These are phyloP conservation scores for Thymelicus acteon DNA, from an alignment of 2,888 invertebrate genomes.

Conservation along the genomic window DNA sequence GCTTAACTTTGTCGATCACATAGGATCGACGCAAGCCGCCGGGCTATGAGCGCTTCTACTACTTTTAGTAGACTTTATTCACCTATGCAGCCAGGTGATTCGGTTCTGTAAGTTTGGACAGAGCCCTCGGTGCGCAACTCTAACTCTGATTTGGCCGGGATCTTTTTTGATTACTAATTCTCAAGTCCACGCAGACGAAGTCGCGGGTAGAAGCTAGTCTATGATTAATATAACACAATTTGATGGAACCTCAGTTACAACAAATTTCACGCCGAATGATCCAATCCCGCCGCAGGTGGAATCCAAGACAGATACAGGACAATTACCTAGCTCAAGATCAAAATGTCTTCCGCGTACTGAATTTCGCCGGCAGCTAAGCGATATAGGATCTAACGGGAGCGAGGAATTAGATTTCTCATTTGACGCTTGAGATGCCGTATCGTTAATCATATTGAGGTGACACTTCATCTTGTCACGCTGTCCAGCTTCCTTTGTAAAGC, in stretches of 20 bases:
- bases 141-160: too few relatives aligned
- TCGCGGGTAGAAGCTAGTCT: too few relatives aligned
- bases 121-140: too few relatives aligned
- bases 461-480: constrained; percentile 77
- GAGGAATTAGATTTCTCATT: constrained; percentile 80
- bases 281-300: constrained; percentile 32
- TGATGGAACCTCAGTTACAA: constrained; percentile 19
- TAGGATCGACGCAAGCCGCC: too few relatives aligned
- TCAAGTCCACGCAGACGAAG: too few relatives aligned
- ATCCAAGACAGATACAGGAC: constrained; percentile 33
- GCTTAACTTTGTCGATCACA: too few relatives aligned
- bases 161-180: too few relatives aligned
- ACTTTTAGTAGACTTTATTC: too few relatives aligned
- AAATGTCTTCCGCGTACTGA: constrained; percentile 32
- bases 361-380: constrained; percentile 40
- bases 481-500: constrained; percentile 66
- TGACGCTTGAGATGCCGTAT: constrained; percentile 67
- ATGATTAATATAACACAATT: background rate
- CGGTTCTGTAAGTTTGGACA: too few relatives aligned
- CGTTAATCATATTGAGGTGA: constrained; percentile 76
- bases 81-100: too few relatives aligned
- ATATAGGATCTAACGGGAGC: constrained; percentile 65
- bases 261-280: constrained; percentile 31
- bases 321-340: constrained; percentile 32
- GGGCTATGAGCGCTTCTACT: too few relatives aligned